Base-by-base conservation (phyloP, 2,888 invertebrate species). In the Pasiphila rectangulata region DNA sequence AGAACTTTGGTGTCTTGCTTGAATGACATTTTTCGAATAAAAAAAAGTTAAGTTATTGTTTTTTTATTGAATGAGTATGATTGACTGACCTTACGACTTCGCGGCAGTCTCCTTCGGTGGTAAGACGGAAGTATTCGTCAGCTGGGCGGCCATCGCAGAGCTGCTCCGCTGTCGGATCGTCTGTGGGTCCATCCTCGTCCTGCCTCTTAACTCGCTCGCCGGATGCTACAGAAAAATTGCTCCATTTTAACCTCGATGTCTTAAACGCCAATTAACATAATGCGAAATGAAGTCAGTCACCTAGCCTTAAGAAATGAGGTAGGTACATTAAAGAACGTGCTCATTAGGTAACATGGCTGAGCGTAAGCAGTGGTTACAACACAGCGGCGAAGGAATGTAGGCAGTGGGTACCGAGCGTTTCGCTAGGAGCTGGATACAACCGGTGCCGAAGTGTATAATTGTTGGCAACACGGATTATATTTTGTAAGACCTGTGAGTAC, bases 41-140 rank as follows among this genome's bases (percentile, higher is more conserved):
- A n/a, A n/a, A n/a, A n/a, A n/a, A n/a, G n/a, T n/a, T n/a, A n/a
- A n/a, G n/a, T n/a, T n/a, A n/a, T n/a, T n/a, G n/a, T n/a, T n/a
- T n/a, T n/a, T n/a, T n/a, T n/a, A n/a, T 32, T 9, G 6, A 6
- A 13, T 21, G n/a, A 9, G 6, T 51, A 54, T 55, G 54, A 39
- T 50, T 44, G 51, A 57, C 79, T 90, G 90, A 96, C 95, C 97
- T 96, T 72, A 97, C 96, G 62, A 97, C 97, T 81, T 97, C 97
- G 66, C 97, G 92, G 84, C 97, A 97, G 84, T 97, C 97, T 56
- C 94, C 94, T 16, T 95, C 95, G 39, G 93, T 92, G 59, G 92
- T 90, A 63, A 96, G 90, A 59, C 97, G 92, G 91, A 97, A 97
- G 89, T 96, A 97, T 83, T 97, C 97, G 72, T 96, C 96, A 10